Percentiles rank a stretch among this genome's conserved stretches.
Evolutionary conservation across 2,797 vertebrate species (phyloP).

Genomic region (Chiroxiphia lanceolata): DNA sequence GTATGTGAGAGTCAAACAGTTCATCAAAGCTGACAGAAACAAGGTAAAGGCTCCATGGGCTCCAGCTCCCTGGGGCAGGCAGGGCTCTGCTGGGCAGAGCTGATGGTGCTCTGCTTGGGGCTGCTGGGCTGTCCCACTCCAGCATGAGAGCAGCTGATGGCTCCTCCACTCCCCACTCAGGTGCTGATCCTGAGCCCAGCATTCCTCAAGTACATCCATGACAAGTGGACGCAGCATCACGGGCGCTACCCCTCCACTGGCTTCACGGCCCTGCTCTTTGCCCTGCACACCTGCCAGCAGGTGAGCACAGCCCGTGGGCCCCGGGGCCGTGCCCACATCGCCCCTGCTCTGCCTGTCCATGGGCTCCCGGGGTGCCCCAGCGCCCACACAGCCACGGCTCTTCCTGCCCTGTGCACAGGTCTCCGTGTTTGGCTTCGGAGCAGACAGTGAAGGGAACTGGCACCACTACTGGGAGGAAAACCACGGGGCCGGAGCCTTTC

Average conservation of each 20-base stretch:
- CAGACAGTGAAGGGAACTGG: slow-evolving; percentile 82
- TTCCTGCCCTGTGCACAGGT: slow-evolving; percentile 59
- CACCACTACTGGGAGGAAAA: slow-evolving; percentile 88
- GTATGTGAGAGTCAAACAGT: slow-evolving; percentile 79
- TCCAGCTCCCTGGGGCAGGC: neutral
- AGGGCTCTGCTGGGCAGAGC: neutral
- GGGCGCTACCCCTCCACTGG: slow-evolving; percentile 83
- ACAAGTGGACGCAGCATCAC: slow-evolving; percentile 76
- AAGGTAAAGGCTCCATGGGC: slow-evolving; percentile 72
- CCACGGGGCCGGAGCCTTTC: slow-evolving; percentile 77
- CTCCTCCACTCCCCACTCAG: slow-evolving; percentile 18
- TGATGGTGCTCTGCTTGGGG: no score
- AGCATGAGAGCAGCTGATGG: neutral
- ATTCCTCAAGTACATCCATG: slow-evolving; percentile 83
- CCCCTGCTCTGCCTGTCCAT: rapidly evolving
- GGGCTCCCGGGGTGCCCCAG: rapidly evolving
- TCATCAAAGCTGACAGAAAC: slow-evolving; percentile 81
- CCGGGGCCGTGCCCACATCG: rapidly evolving
- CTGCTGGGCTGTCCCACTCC: neutral
- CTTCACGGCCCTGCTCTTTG: slow-evolving; percentile 82
- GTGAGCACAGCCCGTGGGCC: neutral
- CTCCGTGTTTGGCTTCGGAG: slow-evolving; percentile 83
- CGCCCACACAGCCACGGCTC: rapidly evolving
- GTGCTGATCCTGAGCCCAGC: slow-evolving; percentile 80
- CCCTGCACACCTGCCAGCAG: slow-evolving; percentile 82